Conservation (phyloP, 2,113 vertebrate genomes). For the Tiliqua scincoides region DNA sequence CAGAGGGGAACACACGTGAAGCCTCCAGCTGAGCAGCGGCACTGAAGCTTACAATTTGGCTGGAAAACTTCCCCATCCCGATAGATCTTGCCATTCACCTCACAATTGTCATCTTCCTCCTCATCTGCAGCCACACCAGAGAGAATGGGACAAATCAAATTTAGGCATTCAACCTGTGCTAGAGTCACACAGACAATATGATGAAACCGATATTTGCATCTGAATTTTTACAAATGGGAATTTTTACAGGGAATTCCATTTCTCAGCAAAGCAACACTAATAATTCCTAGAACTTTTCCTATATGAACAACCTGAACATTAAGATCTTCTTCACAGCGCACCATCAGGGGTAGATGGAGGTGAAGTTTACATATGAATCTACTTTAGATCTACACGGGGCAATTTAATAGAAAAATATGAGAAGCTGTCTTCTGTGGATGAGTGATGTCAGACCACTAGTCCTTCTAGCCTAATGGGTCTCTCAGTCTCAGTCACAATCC, state of each 20-base stretch:
- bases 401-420: background rate
- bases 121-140: slow-evolving; percentile 72
- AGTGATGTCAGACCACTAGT: no score
- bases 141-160: background rate
- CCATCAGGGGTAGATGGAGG: no score
- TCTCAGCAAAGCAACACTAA: background rate
- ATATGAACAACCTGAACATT: no score
- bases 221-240: background rate
- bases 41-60: slow-evolving; percentile 86
- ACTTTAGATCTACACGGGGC: background rate
- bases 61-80: slow-evolving; percentile 89
- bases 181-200: background rate
- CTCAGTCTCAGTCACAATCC: no score
- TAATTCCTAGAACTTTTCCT: background rate
- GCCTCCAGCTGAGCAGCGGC: slow-evolving; percentile 85
- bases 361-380: background rate
- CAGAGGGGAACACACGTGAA: slow-evolving; percentile 86
- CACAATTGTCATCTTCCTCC: slow-evolving; percentile 79
- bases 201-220: background rate
- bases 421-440: background rate
- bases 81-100: slow-evolving; percentile 85
- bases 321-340: no score
- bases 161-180: background rate
- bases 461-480: no score
- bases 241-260: background rate